Evolutionary conservation across 2,113 vertebrate genomes (phyloP).

Genomic region (Sebastes fasciatus): DNA sequence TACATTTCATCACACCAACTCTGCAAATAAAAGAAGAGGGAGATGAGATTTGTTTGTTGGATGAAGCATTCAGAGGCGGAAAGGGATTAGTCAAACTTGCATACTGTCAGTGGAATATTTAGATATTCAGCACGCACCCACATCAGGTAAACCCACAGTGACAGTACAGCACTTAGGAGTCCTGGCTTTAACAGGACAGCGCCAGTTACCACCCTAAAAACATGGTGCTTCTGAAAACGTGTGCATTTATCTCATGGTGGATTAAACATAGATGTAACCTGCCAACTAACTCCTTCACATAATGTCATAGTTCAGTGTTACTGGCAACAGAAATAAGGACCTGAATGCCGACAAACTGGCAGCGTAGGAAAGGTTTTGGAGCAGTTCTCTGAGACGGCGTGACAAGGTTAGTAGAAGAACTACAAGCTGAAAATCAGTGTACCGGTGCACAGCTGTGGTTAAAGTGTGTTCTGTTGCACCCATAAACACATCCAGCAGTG

Average conservation of each 20-base stretch:
- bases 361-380: background rate
- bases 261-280: background rate
- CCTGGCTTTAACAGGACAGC: background rate
- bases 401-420: background rate
- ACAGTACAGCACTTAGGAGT: background rate
- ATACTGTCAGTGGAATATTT: conserved; percentile 29
- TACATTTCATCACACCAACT: conserved; percentile 20
- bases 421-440: background rate
- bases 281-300: conserved; percentile 25
- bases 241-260: background rate
- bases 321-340: background rate
- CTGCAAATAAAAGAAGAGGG: conserved; percentile 14
- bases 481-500: background rate
- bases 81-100: conserved; percentile 45
- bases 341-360: background rate
- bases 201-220: background rate
- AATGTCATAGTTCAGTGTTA: background rate
- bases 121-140: conserved; percentile 18
- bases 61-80: conserved; percentile 16
- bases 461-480: background rate
- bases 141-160: conserved; percentile 23
- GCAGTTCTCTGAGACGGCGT: background rate
- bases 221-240: background rate
- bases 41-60: conserved; percentile 17
- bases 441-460: background rate